phyloP scores from a whole-genome alignment of 1,140 invertebrate genomes.

The Hirudo medicinalis region DNA sequence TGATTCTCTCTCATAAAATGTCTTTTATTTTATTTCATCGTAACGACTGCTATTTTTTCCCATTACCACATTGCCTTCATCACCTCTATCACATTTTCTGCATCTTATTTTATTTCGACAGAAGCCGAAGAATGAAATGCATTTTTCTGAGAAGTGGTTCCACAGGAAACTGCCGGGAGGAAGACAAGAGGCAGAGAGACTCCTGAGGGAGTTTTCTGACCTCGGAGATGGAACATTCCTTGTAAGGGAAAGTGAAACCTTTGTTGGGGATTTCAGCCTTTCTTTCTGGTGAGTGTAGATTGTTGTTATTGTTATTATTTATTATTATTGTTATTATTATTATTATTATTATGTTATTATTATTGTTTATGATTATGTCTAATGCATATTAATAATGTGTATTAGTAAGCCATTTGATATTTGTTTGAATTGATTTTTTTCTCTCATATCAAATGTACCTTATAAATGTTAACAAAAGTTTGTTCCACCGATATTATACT shows the following conservation, averaged over 20 bases:
- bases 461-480: too few relatives aligned
- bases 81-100: too few relatives aligned
- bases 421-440: too few relatives aligned
- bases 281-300: conserved; percentile 60
- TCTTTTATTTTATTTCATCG: too few relatives aligned
- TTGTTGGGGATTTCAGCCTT: conserved; percentile 86
- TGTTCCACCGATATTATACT: too few relatives aligned
- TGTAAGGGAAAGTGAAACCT: conserved; percentile 84
- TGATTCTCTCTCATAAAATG: too few relatives aligned
- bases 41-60: too few relatives aligned
- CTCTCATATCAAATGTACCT: too few relatives aligned
- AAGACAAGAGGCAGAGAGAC: conserved; percentile 58
- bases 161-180: conserved; percentile 65
- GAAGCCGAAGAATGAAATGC: conserved; percentile 60
- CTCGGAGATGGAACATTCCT: conserved; percentile 88
- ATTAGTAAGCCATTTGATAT: too few relatives aligned
- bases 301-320: conserved; percentile 13
- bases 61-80: too few relatives aligned
- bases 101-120: conserved; percentile 23
- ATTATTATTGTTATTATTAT: conserved; percentile 21
- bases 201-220: conserved; percentile 60
- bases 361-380: conserved; percentile 21
- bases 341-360: conserved; percentile 18
- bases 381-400: neutral
- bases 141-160: conserved; percentile 91